Evolutionary conservation across 2,797 vertebrate species (phyloP).

Genomic region (Eupleurogrammus muticus): DNA sequence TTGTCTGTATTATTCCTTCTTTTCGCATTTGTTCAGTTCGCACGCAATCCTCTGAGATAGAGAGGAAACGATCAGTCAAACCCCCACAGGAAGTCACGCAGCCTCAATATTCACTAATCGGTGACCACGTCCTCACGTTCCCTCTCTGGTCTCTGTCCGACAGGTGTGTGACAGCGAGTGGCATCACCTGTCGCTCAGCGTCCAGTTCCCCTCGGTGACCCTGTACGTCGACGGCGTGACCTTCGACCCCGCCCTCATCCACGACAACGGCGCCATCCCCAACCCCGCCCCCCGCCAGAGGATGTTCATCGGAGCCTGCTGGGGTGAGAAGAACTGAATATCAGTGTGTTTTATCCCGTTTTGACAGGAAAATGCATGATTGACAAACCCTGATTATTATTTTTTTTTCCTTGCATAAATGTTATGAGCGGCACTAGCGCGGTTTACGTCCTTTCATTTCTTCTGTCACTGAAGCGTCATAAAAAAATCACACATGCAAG

Average conservation of each 20-base stretch:
- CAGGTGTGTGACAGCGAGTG: constrained; percentile 98
- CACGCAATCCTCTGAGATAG: background rate
- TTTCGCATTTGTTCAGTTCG: constrained; percentile 15
- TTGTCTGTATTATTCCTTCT: constrained; percentile 29
- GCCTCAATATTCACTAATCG: background rate
- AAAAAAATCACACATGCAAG: constrained; percentile 37
- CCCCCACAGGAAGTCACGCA: background rate
- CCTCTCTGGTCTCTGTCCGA: constrained; percentile 19
- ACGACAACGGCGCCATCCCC: constrained; percentile 95
- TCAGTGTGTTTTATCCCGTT: no score
- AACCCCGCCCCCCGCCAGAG: constrained; percentile 88
- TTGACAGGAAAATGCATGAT: constrained; percentile 36
- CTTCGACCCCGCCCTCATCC: constrained; percentile 97
- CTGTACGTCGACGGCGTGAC: constrained; percentile 96
- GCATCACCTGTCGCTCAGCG: constrained; percentile 97
- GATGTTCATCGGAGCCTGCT: constrained; percentile 96
- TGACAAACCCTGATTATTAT: background rate
- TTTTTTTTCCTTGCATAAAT: constrained; percentile 27
- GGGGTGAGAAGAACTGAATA: constrained; percentile 87
- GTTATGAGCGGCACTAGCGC: constrained; percentile 24
- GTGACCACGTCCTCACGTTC: background rate
- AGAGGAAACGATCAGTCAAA: constrained; percentile 11
- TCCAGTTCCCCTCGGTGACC: constrained; percentile 96
- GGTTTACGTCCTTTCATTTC: constrained; percentile 36
- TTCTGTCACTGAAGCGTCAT: constrained; percentile 33